Evolutionary conservation across 2,113 vertebrate genomes (phyloP).

Genomic region (Thalassarche chlororhynchos): DNA sequence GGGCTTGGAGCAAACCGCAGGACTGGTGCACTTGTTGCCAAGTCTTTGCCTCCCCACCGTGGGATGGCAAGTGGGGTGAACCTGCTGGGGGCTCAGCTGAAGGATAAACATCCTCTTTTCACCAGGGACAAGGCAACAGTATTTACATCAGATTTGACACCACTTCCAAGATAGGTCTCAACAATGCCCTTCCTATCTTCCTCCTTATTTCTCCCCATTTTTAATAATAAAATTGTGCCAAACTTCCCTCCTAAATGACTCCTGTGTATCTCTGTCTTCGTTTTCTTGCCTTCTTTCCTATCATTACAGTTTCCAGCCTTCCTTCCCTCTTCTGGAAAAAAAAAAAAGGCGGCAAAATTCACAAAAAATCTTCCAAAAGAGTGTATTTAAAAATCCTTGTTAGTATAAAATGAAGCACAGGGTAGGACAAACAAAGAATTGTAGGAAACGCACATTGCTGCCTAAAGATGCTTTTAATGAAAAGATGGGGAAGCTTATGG

Average conservation of each 20-base stretch:
- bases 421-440: background rate
- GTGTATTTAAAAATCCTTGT: background rate
- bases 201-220: background rate
- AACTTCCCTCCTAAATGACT: background rate
- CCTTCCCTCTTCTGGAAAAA: background rate
- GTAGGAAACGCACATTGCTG: background rate
- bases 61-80: background rate
- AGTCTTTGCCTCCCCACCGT: background rate
- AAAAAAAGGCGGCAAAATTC: background rate
- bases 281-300: background rate
- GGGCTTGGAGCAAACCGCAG: background rate
- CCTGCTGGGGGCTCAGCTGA: background rate
- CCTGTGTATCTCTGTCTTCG: background rate
- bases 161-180: background rate
- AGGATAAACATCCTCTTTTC: background rate
- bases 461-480: background rate
- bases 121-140: background rate
- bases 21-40: background rate
- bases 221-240: background rate
- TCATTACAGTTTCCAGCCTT: background rate
- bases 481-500: background rate
- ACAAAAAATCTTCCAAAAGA: background rate
- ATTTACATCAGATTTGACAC: background rate
- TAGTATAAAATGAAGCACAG: background rate
- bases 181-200: background rate